Base-by-base conservation (phyloP, 2,888 invertebrate genomes). In the Philaethria dido region DNA sequence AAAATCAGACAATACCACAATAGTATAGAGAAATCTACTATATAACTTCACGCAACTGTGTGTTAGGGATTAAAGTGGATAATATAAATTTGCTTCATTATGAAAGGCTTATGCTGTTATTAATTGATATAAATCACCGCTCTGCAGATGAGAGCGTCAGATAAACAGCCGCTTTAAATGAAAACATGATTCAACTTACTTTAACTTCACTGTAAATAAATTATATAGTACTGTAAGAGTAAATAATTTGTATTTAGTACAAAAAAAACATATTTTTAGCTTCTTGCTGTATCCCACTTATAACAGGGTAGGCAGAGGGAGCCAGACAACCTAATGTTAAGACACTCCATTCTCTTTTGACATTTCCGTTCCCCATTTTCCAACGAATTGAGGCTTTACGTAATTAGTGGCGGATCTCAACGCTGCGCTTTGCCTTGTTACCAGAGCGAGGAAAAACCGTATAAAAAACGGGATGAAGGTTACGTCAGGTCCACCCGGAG, bases 121-220 rank as follows among this genome's bases (percentile, higher is more conserved):
- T 22, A 55, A 55, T 55, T 55, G n/a, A 39, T 39, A 29, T 55
- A 39, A 55, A 39, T 55, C 20, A n/a, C 22, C n/a, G 18, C 14
- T 39, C 39, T 39, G 9, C 39, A 20, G 22, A 55, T 55, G 39
- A 55, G 55, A 9, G 22, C 20, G 39, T 20, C 3, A 55, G 1
- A 55, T 39, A 55, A 39, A 22, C 20, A 39, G 13, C 14, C 20
- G 14, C 3, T 6, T 4, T 13, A 9, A 33, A 39, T 20, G 22
- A 39, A 55, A 55, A 39, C 9, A 39, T 20, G 0, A n/a, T 39
- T 8, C 36, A 20, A 33, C 29, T 50, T 50, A 29, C 4, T 33
- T 52, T 16, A 29, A 33, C 16, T 29, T 4, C 13, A 50, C 11
- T 33, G 18, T 29, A 18, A 52, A 33, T 52, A 33, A 16, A 29